Base-by-base conservation (phyloP, 2,888 invertebrate species). In the Drosophila vallismaia region DNA sequence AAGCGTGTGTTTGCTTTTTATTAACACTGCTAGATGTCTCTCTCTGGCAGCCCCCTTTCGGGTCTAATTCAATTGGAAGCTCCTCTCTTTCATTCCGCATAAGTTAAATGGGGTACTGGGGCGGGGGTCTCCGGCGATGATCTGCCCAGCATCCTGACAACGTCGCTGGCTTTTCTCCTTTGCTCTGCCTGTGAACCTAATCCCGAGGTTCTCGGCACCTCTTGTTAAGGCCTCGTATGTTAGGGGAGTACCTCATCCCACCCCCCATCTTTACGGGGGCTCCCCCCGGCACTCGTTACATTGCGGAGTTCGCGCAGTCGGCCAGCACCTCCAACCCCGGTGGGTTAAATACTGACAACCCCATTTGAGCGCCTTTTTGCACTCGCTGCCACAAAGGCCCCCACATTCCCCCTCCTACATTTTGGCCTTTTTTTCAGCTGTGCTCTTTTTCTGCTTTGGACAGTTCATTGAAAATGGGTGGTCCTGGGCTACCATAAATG, bases 291-390 rank as follows among this genome's bases (percentile, higher is more conserved):
- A 5, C 52, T 33, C 29, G 33, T 36, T 53, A 49, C 48, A 44
- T 31, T 48, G 33, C 81, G 76, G 81, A 89, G 89, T 89, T 89
- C 89, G 89, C 88, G 87, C 89, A 89, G 87, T 84, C 82, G 79
- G 87, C 74, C 89, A 79, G 88, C 89, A 90, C 89, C 90, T 90
- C 89, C 90, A 90, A 70, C 90, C 89, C 89, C 89, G 88, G 86
- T 89, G 86, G 89, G 90, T 90, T 90, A 90, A 90, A 90, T 88
- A 89, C 89, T 89, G 89, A 89, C 89, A 90, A 89, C 89, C 89
- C 89, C 88, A 90, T 89, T 89, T 89, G 90, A 89, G 90, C 89
- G 89, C 88, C 89, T 89, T 89, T 86, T 84, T 85, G 84, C 84
- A 85, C 83, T 84, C 86, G 73, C 71, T 72, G 75, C 64, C 62